These are phyloP conservation scores for Arion vulgaris DNA, from an alignment of 1,140 invertebrate species.

Conservation along the genomic window DNA sequence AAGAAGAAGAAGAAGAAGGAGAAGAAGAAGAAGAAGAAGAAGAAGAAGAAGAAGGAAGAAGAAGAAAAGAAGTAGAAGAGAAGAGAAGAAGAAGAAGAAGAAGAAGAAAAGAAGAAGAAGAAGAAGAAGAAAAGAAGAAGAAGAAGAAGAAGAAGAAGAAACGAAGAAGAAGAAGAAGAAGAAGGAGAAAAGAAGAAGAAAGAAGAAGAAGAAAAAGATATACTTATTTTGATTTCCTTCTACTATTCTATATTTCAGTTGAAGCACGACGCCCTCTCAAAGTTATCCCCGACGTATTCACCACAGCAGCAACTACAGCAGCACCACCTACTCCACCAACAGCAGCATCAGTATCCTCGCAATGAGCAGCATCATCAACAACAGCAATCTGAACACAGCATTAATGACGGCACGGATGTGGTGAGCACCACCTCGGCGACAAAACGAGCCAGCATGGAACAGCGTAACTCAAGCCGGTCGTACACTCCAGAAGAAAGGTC, in stretches of 20 bases:
- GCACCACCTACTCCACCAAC: constrained; percentile 20
- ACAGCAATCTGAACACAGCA: constrained; percentile 6
- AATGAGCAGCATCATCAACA: neutral
- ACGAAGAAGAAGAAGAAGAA: too few species aligned
- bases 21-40: too few species aligned
- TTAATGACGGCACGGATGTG: constrained; percentile 32
- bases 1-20: too few species aligned
- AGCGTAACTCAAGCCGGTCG: neutral
- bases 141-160: too few species aligned
- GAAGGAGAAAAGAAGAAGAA: too few species aligned
- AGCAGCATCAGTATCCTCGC: constrained; percentile 18
- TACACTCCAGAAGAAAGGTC: constrained; percentile 25
- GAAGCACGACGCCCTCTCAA: constrained; percentile 26
- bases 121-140: too few species aligned
- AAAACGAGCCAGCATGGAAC: neutral
- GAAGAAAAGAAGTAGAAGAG: too few species aligned
- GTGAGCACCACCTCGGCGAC: constrained; percentile 25
- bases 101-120: too few species aligned
- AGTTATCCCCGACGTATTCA: constrained; percentile 13
- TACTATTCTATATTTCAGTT: constrained; percentile 20
- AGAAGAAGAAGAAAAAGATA: too few species aligned
- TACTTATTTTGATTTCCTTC: too few species aligned
- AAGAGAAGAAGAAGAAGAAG: too few species aligned
- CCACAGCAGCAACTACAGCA: constrained; percentile 19
- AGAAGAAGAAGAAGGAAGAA: too few species aligned